A percentile compares a stretch with the other conserved stretches of the same genome.
phyloP scores from a whole-genome alignment of 2,113 vertebrate species.

The Puntigrus tetrazona region DNA sequence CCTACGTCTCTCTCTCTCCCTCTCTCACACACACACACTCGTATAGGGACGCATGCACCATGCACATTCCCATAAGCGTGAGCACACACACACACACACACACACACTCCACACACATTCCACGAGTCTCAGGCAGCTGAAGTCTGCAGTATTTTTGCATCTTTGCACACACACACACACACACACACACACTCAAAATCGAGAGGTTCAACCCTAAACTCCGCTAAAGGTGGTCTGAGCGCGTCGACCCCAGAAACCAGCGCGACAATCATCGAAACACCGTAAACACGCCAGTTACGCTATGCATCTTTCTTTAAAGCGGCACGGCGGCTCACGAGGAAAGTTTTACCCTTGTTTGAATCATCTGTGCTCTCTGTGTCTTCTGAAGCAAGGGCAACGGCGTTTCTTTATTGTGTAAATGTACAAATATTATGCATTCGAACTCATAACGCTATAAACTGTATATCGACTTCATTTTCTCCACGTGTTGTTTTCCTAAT shows the following conservation, averaged over 20 bases:
- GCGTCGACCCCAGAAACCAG: constrained; percentile 5
- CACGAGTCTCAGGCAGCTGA: constrained; percentile 47
- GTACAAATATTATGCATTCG: constrained; percentile 73
- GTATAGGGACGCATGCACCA: constrained; percentile 20
- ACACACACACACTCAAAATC: constrained; percentile 57
- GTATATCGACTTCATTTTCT: constrained; percentile 64
- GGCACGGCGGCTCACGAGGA: constrained; percentile 59
- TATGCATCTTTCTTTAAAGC: constrained; percentile 68
- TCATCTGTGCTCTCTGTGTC: constrained; percentile 60
- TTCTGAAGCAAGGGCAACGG: constrained; percentile 60
- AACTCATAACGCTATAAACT: constrained; percentile 67
- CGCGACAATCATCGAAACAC: constrained; percentile 15
- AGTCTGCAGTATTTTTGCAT: constrained; percentile 50
- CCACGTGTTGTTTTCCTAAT: constrained; percentile 80
- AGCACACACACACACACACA: constrained; percentile 42
- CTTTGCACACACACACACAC: constrained; percentile 56
- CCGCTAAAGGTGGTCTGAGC: not conserved
- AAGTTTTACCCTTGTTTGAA: constrained; percentile 58
- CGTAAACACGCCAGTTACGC: constrained; percentile 58
- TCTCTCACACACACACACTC: constrained; percentile 2
- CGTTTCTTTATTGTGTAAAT: constrained; percentile 71
- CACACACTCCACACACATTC: constrained; percentile 46
- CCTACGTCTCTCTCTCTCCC: not conserved
- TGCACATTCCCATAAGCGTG: constrained; percentile 39
- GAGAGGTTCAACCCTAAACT: constrained; percentile 18